phyloP scores from a whole-genome alignment of 2,113 vertebrate genomes.

The Butastur rufipennis region DNA sequence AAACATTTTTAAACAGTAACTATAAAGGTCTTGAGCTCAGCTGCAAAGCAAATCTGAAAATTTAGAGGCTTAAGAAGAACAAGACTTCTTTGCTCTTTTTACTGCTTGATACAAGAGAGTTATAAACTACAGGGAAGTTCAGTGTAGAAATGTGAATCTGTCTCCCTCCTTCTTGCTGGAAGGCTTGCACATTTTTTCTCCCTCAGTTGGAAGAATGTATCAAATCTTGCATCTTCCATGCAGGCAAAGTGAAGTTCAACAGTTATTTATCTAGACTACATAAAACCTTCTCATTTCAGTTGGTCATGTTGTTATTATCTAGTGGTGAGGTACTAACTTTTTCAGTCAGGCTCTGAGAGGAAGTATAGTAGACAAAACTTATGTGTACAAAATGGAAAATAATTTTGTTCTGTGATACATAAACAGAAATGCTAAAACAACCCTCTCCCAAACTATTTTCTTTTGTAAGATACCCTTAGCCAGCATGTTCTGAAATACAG shows the following conservation, averaged over 20 bases:
- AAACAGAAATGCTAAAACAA: neutral
- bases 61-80: neutral
- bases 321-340: neutral
- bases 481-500: neutral
- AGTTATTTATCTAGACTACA: neutral
- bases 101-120: neutral
- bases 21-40: neutral
- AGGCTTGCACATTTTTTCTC: neutral
- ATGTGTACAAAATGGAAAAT: neutral
- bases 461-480: neutral
- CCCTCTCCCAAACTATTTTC: neutral
- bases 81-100: neutral
- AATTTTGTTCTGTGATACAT: neutral
- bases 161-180: neutral
- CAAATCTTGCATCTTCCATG: neutral
- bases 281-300: neutral
- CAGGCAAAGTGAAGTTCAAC: neutral
- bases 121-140: neutral
- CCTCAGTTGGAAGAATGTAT: neutral
- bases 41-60: neutral
- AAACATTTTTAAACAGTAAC: neutral
- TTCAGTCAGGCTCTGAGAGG: neutral
- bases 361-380: neutral
- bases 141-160: neutral
- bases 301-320: accelerated